Percentiles rank a stretch among this genome's conserved stretches.
These are phyloP conservation scores for Oscheius sp. DNA, from an alignment of 1,140 invertebrate species.

Conservation along the genomic window DNA sequence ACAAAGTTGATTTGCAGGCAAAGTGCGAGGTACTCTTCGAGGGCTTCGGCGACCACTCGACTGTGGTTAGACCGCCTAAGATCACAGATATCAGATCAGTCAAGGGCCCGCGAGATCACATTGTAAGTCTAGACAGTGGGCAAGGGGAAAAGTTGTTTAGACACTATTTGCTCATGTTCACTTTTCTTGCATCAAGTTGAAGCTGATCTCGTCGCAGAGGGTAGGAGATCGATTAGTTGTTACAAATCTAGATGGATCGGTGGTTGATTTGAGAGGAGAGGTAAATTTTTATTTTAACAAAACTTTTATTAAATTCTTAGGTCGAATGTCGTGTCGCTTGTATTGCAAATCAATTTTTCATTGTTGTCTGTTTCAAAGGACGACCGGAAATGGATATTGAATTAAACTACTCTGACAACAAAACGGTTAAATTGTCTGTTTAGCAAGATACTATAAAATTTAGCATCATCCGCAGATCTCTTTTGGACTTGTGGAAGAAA, in stretches of 20 bases:
- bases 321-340: conserved; percentile 50
- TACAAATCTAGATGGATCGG: conserved; percentile 37
- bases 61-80: conserved; percentile 36
- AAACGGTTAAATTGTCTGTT: conserved; percentile 10
- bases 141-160: conserved; percentile 16
- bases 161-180: conserved; percentile 38
- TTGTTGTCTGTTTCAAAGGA: conserved; percentile 54
- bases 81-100: conserved; percentile 41
- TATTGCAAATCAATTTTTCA: conserved; percentile 54
- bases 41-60: conserved; percentile 42
- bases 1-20: conserved; percentile 36
- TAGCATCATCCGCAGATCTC: conserved; percentile 16
- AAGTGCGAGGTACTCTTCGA: conserved; percentile 47
- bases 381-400: conserved; percentile 52
- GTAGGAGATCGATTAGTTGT: conserved; percentile 39
- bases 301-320: conserved; percentile 40
- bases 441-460: background rate
- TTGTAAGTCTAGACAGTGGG: conserved; percentile 16
- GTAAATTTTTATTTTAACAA: conserved; percentile 14
- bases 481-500: conserved; percentile 42
- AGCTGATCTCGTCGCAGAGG: conserved; percentile 42
- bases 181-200: conserved; percentile 37
- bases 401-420: conserved; percentile 41
- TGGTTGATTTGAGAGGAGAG: conserved; percentile 42
- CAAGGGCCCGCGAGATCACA: conserved; percentile 41